Evolutionary conservation across 2,113 vertebrate species (phyloP), one percentile per base, ranked within the genome.

Genomic region (Clinocottus analis): DNA sequence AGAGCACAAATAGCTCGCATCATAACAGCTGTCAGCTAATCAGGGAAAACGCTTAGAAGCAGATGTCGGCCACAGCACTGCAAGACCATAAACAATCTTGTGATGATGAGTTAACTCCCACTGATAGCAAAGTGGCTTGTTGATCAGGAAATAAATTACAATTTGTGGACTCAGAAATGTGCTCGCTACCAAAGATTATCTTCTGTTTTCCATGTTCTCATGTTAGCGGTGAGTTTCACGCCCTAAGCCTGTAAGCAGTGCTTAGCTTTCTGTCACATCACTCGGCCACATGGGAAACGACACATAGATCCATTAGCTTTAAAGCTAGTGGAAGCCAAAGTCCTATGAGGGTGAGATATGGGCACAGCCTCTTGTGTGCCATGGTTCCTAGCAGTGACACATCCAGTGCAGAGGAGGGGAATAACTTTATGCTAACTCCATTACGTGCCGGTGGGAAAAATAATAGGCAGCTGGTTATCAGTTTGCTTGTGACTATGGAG

Each of bases 391-490:
- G 60, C 65, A 56, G 43, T 45, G 82, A 75, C 87, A 89, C 66
- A 75, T 81, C 56, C 49, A 69, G 41, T 29, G 6, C 53, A 66
- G 61, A 82, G 51, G 72, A 76, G 56, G 43, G 41, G 66, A 51
- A 63, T 47, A 67, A 64, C 80, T 81, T 74, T 33, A 84, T 75
- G 49, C 56, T 61, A 72, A 85, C 82, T 79, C 67, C 47, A 63
- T 77, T 58, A 59, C 60, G 67, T 21, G 49, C 63, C 67, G 64
- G 58, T 74, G 69, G 56, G 66, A 71, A 61, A 72, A 80, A 87
- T 84, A 75, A 75, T 49, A 70, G 77, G 69, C 77, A 59, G 63
- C 80, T 87, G 88, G 91, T 93, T 87, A 90, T 92, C 88, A 87
- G 80, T 83, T 77, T 80, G 80, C 61, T 31, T 13, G 62, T 85